Base-by-base conservation (phyloP, 2,888 invertebrate species). In the Mythimna lalbum region DNA sequence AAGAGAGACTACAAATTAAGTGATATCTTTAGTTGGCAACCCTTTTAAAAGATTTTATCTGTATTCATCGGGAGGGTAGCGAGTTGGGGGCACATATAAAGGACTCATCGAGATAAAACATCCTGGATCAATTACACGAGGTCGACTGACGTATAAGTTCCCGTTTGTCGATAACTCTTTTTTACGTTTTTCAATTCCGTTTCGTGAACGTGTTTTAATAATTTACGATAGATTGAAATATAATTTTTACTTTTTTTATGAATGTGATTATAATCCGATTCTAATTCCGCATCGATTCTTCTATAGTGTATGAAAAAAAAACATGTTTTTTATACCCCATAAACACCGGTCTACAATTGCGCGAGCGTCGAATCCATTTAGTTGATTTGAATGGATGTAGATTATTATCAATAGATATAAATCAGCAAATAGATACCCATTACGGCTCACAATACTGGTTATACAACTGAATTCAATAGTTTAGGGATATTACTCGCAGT, bases 1-100 rank as follows among this genome's bases (percentile, higher is more conserved):
- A 94, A 93, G 94, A 94, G 92, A 92, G 91, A 93, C 93, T 94
- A 95, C 95, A 95, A 95, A 96, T 96, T 95, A 96, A 95, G 94
- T 94, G 93, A 93, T 95, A 95, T 95, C 94, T 94, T 94, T 93
- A 94, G 93, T 92, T 93, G 94, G 93, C 94, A 95, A 94, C 96
- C 96, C 95, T 95, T 95, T 95, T 94, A 92, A 91, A 90, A 94
- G 95, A 95, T 95, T 88, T 92, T 94, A 95, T 96, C 95, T 91
- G 89, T 87, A 88, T 93, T 90, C 89, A 91, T 81, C 90, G 89
- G 90, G 93, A 93, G 95, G 95, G 95, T 94, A 94, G 93, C 94
- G 90, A 90, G 89, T 90, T 90, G 91, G 92, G 95, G 94, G 93
- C 94, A 93, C 91, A 90, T 91, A 92, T 93, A 93, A 95, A 94